Conservation (phyloP, 2,797 vertebrate genomes). For the Tokudaia tokunoshimensis region DNA sequence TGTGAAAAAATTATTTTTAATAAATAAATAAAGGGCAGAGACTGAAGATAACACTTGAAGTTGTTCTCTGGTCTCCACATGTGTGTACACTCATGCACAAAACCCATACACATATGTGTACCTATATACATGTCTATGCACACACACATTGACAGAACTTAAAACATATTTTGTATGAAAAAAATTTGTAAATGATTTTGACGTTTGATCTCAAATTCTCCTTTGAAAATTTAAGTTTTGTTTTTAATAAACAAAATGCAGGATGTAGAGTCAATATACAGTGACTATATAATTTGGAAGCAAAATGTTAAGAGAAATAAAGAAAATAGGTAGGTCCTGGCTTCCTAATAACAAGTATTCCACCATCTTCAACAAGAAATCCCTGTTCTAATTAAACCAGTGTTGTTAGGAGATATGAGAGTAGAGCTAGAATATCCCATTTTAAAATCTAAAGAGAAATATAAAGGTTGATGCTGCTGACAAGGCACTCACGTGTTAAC, state of each 20-base stretch:
- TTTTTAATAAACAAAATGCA: background rate
- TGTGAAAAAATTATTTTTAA: background rate
- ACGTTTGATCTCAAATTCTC: background rate
- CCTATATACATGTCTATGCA: background rate
- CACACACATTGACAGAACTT: background rate
- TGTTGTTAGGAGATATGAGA: background rate
- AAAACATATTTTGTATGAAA: background rate
- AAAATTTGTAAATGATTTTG: background rate
- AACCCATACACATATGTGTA: background rate
- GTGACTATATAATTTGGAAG: background rate
- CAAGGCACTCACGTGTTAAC: background rate
- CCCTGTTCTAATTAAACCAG: background rate
- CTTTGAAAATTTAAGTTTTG: background rate
- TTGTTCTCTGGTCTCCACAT: background rate
- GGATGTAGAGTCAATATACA: background rate
- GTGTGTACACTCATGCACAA: background rate
- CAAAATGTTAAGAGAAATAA: background rate
- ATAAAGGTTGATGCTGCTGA: background rate
- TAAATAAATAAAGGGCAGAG: background rate
- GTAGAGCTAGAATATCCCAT: background rate
- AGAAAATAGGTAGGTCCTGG: background rate
- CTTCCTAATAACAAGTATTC: background rate
- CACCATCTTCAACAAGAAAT: background rate
- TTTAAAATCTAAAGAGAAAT: conserved; percentile 7
- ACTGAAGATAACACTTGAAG: background rate